These are phyloP conservation scores for Mallateleia sp. DNA, from an alignment of 2,888 invertebrate genomes.

Conservation along the genomic window DNA sequence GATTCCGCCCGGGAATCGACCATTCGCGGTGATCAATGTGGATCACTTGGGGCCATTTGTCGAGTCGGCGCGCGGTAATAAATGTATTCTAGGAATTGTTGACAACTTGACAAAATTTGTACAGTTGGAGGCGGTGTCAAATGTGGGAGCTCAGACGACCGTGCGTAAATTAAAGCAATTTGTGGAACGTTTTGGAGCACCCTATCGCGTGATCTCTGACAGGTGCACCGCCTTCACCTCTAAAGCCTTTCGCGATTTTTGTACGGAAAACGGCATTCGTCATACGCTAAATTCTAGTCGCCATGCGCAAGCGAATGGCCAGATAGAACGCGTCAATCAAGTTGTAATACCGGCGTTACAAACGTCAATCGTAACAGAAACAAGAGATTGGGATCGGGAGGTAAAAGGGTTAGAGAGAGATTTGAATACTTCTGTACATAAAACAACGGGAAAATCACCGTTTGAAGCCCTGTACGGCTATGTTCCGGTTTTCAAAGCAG, in stretches of 20 bases:
- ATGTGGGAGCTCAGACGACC: no score
- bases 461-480: constrained; percentile 72
- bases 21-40: background rate
- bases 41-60: background rate
- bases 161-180: no score
- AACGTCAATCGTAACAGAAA: background rate
- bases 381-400: background rate
- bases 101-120: background rate
- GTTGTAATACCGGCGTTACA: background rate
- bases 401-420: background rate
- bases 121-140: no score
- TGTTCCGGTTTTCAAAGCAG: constrained; percentile 29
- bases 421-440: constrained; percentile 16
- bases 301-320: constrained; percentile 11
- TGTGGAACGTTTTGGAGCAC: no score
- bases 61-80: background rate
- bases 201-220: no score
- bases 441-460: constrained; percentile 57
- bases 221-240: no score
- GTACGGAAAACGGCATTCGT: no score
- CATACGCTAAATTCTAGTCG: constrained; percentile 16
- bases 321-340: constrained; percentile 12
- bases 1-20: background rate
- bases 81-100: background rate
- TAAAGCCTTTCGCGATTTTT: no score